Evolutionary conservation across 2,113 vertebrate genomes (phyloP).

Genomic region (Leptosomus discolor): DNA sequence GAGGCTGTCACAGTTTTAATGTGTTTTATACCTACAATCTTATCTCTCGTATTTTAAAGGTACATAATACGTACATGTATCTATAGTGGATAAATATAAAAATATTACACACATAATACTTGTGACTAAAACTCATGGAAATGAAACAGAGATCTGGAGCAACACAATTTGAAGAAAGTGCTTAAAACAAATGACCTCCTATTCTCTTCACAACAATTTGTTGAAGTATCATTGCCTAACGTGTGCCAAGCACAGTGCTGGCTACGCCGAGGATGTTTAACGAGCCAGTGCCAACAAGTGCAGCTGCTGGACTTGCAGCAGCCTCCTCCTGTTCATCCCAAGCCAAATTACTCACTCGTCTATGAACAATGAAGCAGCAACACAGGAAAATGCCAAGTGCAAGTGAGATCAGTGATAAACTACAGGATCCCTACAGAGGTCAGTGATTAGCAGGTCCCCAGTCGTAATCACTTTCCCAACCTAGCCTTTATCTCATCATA

Average conservation of each 20-base stretch:
- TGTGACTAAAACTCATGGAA: not conserved
- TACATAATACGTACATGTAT: not conserved
- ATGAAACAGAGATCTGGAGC: not conserved
- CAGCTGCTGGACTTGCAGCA: slow-evolving; percentile 80
- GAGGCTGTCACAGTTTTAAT: not conserved
- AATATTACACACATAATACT: not conserved
- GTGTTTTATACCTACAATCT: not conserved
- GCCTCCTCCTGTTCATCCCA: slow-evolving; percentile 61
- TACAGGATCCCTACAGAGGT: slow-evolving; percentile 72
- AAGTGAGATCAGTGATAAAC: slow-evolving; percentile 75
- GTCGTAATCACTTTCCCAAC: slow-evolving; percentile 61
- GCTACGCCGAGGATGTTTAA: slow-evolving; percentile 69
- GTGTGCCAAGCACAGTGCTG: slow-evolving; percentile 73
- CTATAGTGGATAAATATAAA: not conserved
- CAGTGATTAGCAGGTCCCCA: slow-evolving; percentile 74
- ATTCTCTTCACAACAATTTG: slow-evolving; percentile 70
- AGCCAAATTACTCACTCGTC: slow-evolving; percentile 75
- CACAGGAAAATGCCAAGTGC: slow-evolving; percentile 67
- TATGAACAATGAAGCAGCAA: slow-evolving; percentile 66
- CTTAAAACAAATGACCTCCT: slow-evolving; percentile 46
- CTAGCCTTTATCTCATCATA: slow-evolving; percentile 66
- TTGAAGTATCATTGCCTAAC: slow-evolving; percentile 71
- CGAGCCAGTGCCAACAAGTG: slow-evolving; percentile 74
- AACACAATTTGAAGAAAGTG: not conserved
- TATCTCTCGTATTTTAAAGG: not conserved